These are phyloP conservation scores for Athalia cordata DNA, from an alignment of 2,888 invertebrate species.

Conservation along the genomic window DNA sequence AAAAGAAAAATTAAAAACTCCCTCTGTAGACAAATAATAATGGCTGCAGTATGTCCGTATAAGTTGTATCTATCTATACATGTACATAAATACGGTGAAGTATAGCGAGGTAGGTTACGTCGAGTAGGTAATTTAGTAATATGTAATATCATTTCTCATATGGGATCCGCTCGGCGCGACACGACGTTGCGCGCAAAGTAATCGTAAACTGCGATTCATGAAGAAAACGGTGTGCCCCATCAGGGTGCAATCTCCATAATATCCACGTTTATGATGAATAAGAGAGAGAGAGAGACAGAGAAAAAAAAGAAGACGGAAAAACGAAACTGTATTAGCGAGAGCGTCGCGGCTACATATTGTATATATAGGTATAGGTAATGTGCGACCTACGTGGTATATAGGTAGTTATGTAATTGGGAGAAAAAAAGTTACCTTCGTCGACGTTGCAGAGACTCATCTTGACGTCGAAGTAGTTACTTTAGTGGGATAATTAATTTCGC, in stretches of 20 bases:
- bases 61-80: too few species aligned
- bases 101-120: too few species aligned
- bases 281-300: neutral
- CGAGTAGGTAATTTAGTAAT: slow-evolving; percentile 13
- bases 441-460: slow-evolving; percentile 18
- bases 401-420: neutral
- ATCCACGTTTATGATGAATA: neutral
- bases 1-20: neutral
- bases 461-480: neutral
- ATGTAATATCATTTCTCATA: slow-evolving; percentile 4
- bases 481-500: slow-evolving; percentile 33
- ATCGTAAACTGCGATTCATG: slow-evolving; percentile 15
- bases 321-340: slow-evolving; percentile 9
- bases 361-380: neutral
- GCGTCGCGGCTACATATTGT: neutral
- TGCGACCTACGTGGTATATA: neutral
- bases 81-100: too few species aligned
- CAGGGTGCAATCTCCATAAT: slow-evolving; percentile 12
- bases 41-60: too few species aligned
- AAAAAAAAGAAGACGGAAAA: neutral
- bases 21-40: neutral
- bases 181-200: neutral
- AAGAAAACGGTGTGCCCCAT: neutral
- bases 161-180: neutral
- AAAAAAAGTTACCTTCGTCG: neutral